Evolutionary conservation across 2,797 vertebrate genomes (phyloP), one percentile per base, ranked within the genome.

Genomic region (Spinibarbus caldwelli): DNA sequence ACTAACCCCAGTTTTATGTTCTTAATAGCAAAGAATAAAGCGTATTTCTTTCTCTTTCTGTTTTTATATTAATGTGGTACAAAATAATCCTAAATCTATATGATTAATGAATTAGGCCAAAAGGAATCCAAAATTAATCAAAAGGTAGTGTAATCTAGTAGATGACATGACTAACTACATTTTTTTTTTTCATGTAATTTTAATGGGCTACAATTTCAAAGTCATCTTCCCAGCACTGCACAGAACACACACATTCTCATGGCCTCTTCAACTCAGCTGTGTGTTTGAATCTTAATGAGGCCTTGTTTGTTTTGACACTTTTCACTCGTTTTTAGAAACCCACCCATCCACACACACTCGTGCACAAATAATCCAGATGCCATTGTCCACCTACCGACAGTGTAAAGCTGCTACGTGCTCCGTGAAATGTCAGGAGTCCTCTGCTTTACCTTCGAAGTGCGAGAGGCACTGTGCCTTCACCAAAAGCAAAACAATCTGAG

Each of bases 401-500:
- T 57, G 80, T 82, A 62, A 57, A 62, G 90, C 87, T 73, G 89
- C 89, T 92, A 92, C 82, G 81, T 93, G 90, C 89, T 90, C 83
- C 88, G 88, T 86, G 89, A 93, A 91, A 91, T 91, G 93, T 94
- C 90, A 90, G 90, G 85, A 54, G 89, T 90, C 90, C 91, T 92
- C 90, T 89, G 86, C 89, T 91, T 94, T 92, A 92, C 89, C 91
- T 92, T 88, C 85, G 88, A 86, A 84, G 87, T 88, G 91, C 62
- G 82, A 88, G 85, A 85, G 71, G 90, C 64, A 15, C 90, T 91
- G 91, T 89, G 85, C 88, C 89, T 91, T 86, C 90, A 88, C 91
- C 89, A 88, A 91, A 93, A 91, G 88, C 93, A 91, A 92, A 94
- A 94, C 94, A 95, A 95, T 96, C 92, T 93, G 92, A 95, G 94